Evolutionary conservation across 2,797 vertebrate species (phyloP), one percentile per base, ranked within the genome.

Genomic region (Schizothorax lantsangensis): DNA sequence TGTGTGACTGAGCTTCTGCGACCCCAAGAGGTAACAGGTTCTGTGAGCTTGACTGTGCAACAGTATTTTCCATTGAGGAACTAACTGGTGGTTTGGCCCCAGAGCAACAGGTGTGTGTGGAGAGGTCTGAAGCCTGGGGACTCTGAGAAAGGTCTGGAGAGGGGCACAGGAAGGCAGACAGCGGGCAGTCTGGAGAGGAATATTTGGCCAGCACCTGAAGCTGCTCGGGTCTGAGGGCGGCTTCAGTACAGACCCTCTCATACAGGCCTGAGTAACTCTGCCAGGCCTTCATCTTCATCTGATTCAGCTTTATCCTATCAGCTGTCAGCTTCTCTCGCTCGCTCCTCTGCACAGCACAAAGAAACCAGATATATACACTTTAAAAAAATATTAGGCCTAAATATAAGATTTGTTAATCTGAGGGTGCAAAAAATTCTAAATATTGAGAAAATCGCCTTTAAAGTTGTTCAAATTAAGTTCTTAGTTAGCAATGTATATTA

Each of bases 121-220:
- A 38, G 36, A 57, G 84, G 90, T 92, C 83, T n/a, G 30, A 68
- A 79, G 86, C 74, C 84, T 80, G 84, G 0, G 83, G 75, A 73
- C 88, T 89, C 38, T 86, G 86, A 66, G 91, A 88, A 33, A 33
- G 64, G 73, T 91, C 9, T 62, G 93, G 90, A 75, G 90, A 80
- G 84, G 96, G 95, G 0, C 95, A 95, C 62, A 96, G 89, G 54
- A 97, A 87, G 36, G 97, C 94, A 1, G 95, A 96, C 81, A 99
- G 95, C 0, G 97, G 98, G 91, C 98, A 99, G 84, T 98, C 97
- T 0, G 95, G 92, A 30, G 97, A 94, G 1, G 96, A 96, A 88
- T 97, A 98, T 89, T 97, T 99, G 89, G 97, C 95, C 7, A 99
- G 95, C 79, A 98, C 96, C 88, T 98, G 97, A 84, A 99, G 96